Conservation (phyloP, 2,113 vertebrate genomes). For the Semnornis frantzii region DNA sequence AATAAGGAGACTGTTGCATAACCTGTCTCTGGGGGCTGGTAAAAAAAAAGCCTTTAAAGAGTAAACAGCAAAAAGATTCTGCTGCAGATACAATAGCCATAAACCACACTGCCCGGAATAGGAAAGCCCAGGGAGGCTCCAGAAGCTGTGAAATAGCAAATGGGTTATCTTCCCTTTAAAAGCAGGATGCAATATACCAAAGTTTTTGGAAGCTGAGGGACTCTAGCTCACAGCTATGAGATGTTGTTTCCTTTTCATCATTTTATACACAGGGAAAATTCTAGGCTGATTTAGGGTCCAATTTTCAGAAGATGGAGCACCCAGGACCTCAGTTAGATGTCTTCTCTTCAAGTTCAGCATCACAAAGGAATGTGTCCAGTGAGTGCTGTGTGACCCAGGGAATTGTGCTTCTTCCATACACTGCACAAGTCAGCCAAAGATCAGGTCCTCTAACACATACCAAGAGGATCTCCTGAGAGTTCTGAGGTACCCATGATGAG, state of each 20-base stretch:
- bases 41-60: conserved; percentile 4
- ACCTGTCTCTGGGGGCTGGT: neutral
- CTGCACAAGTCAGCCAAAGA: neutral
- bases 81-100: conserved; percentile 42
- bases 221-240: neutral
- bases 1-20: neutral
- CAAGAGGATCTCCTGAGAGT: conserved; percentile 29
- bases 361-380: fast-evolving
- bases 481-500: conserved; percentile 45
- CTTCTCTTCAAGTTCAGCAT: neutral
- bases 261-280: neutral
- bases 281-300: neutral
- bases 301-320: neutral
- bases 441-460: neutral
- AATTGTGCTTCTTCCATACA: neutral
- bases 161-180: neutral
- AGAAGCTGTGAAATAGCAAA: conserved; percentile 78
- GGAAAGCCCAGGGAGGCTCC: conserved; percentile 72
- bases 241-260: neutral
- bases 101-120: conserved; percentile 49
- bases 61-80: neutral
- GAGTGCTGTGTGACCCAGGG: neutral
- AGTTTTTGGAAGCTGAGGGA: neutral
- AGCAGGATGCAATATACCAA: conserved; percentile 39
- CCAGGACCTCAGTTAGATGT: neutral